Percentiles rank a stretch among this genome's conserved stretches.
These are phyloP conservation scores for Xiphorhynchus erythropygius DNA, from an alignment of 2,797 vertebrate genomes.

Conservation along the genomic window DNA sequence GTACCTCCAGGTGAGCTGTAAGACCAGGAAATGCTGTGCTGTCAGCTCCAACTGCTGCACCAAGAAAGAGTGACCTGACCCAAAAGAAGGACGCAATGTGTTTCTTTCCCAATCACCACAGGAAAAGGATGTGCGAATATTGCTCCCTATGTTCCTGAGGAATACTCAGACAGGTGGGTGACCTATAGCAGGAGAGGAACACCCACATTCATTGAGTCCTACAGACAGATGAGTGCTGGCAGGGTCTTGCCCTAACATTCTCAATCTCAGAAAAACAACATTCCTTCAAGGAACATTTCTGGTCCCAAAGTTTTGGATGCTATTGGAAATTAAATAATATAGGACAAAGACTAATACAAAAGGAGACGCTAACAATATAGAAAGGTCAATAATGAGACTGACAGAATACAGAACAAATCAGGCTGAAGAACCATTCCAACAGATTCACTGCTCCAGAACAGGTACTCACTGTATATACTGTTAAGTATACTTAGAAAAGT, in stretches of 20 bases:
- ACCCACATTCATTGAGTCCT: background rate
- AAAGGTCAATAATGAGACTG: background rate
- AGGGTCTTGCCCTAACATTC: background rate
- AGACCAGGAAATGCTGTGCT: background rate
- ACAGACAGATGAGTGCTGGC: background rate
- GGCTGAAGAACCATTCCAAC: background rate
- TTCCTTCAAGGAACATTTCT: background rate
- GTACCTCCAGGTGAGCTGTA: background rate
- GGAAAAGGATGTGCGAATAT: background rate
- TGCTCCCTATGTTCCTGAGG: background rate
- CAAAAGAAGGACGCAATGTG: background rate
- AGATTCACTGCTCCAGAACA: background rate
- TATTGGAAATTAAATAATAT: background rate
- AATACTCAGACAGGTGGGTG: background rate
- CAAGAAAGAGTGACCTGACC: background rate
- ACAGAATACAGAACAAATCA: background rate
- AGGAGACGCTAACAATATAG: background rate
- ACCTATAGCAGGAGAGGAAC: background rate
- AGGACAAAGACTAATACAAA: background rate
- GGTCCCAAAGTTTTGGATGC: background rate
- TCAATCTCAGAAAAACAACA: background rate
- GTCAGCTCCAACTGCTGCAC: background rate
- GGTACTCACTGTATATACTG: background rate
- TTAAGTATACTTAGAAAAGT: background rate
- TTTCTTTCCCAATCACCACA: background rate